Evolutionary conservation across 2,113 vertebrate species (phyloP).

Genomic region (Rhagologus leucostigma): DNA sequence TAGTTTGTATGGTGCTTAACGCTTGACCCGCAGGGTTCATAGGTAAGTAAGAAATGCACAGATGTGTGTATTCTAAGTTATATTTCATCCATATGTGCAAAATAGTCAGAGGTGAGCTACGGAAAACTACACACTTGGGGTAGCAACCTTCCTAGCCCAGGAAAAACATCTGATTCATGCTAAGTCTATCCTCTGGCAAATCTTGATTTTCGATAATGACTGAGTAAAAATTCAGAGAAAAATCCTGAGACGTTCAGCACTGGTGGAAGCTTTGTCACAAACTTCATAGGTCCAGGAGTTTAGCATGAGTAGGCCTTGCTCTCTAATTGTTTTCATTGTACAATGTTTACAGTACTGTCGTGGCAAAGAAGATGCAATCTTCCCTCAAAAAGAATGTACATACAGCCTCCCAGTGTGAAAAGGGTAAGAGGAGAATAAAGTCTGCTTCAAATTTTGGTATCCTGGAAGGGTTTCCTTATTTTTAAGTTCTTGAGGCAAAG

Average conservation of each 20-base stretch:
- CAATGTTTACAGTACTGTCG: not conserved
- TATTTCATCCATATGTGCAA: conserved; percentile 37
- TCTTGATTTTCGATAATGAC: not conserved
- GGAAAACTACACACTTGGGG: not conserved
- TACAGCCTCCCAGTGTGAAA: not conserved
- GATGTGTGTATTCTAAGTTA: not conserved
- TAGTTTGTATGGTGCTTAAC: not conserved
- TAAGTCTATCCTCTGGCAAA: not conserved
- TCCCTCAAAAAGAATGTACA: not conserved
- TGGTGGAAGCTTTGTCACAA: not conserved
- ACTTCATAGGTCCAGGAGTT: not conserved
- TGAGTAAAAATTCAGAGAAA: not conserved
- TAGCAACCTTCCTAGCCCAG: not conserved
- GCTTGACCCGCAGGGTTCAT: not conserved
- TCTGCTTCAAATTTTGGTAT: not conserved
- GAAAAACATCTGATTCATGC: not conserved
- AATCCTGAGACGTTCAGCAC: not conserved
- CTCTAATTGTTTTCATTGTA: not conserved
- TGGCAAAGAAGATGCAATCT: not conserved
- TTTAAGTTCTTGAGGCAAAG: not conserved
- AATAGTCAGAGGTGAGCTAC: not conserved
- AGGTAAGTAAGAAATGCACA: conserved; percentile 15
- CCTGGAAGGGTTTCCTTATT: not conserved
- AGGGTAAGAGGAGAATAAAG: not conserved
- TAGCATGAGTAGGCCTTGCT: not conserved